These are phyloP conservation scores for Axinella damicornis DNA, from an alignment of 37 sponge, comb jelly and placozoan species.

Conservation along the genomic window DNA sequence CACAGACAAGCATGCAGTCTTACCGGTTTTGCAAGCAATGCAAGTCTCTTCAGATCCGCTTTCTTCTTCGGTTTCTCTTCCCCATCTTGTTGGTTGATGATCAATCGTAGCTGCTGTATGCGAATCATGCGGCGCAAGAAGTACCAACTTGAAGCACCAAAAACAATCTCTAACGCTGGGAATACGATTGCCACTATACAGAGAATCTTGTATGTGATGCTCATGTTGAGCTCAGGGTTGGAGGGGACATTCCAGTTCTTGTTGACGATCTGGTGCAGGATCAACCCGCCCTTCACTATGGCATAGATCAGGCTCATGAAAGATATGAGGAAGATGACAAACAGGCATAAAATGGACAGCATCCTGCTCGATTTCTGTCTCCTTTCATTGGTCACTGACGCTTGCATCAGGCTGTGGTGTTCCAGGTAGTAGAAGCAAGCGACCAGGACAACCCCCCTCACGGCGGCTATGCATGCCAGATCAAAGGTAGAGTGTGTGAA, in stretches of 20 bases:
- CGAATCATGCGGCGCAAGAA: slow-evolving; percentile 42
- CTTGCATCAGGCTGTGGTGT: slow-evolving; percentile 29
- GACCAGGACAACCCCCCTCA: slow-evolving; percentile 50
- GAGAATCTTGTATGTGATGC: slow-evolving; percentile 71
- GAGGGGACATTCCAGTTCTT: background rate
- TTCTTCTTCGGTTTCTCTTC: slow-evolving; percentile 42
- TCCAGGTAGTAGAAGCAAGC: slow-evolving; percentile 62
- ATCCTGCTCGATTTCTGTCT: background rate
- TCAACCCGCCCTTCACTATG: slow-evolving; percentile 54
- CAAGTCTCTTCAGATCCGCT: slow-evolving; percentile 55
- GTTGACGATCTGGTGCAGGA: slow-evolving; percentile 20
- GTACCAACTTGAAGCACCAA: slow-evolving; percentile 29
- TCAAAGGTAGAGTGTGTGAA: slow-evolving; percentile 75
- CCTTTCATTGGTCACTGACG: background rate
- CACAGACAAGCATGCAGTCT: background rate
- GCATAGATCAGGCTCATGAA: slow-evolving; percentile 42
- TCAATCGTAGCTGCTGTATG: slow-evolving; percentile 23
- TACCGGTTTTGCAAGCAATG: slow-evolving; percentile 62
- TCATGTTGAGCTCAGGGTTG: slow-evolving; percentile 22
- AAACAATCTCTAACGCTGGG: slow-evolving; percentile 55
- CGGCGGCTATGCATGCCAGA: slow-evolving; percentile 74
- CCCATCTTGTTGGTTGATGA: slow-evolving; percentile 32
- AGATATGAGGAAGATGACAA: slow-evolving; percentile 18
- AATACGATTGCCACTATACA: slow-evolving; percentile 39
- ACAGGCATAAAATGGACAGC: slow-evolving; percentile 7